A percentile compares a stretch with the other conserved stretches of the same genome.
phyloP scores from a whole-genome alignment of 2,797 vertebrate species.

The Simalia tracyae region DNA sequence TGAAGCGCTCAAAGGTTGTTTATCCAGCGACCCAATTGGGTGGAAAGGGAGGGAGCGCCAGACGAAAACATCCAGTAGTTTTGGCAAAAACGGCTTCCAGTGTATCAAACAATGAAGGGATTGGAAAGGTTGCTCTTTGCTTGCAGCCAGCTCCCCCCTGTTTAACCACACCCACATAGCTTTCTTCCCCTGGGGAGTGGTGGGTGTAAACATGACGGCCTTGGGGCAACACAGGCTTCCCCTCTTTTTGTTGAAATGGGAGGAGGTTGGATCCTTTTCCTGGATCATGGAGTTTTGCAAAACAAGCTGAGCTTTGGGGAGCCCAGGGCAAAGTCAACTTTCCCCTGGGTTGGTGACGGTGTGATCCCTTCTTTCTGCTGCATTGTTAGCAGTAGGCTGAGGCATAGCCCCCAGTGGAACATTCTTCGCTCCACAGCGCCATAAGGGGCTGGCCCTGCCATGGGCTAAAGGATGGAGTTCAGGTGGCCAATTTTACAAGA shows the following conservation, averaged over 20 bases:
- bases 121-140: neutral
- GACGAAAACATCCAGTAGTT: conserved; percentile 24
- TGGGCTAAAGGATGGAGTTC: too few species aligned
- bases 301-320: neutral
- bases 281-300: neutral
- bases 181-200: neutral
- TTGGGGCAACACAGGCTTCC: neutral
- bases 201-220: neutral
- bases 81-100: neutral
- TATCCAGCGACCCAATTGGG: conserved; percentile 15
- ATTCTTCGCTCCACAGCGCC: neutral
- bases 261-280: neutral
- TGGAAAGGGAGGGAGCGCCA: neutral
- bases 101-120: neutral
- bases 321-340: neutral
- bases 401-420: neutral
- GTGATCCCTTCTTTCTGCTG: neutral
- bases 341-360: neutral
- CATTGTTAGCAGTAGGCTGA: neutral
- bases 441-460: too few species aligned
- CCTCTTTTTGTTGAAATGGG: neutral
- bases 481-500: too few species aligned
- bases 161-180: too few species aligned
- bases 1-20: neutral
- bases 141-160: neutral